Evolutionary conservation across 1,140 invertebrate species (phyloP).

Genomic region (Pachyrhynchus sulphureomaculatus): DNA sequence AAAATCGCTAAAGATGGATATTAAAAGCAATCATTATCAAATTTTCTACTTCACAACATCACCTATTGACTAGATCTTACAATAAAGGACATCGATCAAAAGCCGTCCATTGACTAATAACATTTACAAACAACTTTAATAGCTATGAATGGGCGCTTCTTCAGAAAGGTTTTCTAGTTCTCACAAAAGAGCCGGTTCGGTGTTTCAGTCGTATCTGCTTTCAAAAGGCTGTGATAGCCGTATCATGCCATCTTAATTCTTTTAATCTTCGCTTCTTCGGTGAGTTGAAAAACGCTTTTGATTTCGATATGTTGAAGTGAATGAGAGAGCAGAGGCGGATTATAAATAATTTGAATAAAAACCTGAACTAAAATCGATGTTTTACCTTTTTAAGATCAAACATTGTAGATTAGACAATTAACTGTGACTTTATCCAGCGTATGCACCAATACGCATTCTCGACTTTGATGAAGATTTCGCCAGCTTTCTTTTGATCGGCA

Average conservation of each 20-base stretch:
- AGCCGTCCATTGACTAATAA: slow-evolving; percentile 14
- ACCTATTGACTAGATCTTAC: slow-evolving; percentile 11
- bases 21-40: slow-evolving; percentile 16
- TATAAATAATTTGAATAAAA: no score
- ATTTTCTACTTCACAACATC: slow-evolving; percentile 22
- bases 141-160: slow-evolving; percentile 24
- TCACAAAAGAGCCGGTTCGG: slow-evolving; percentile 12
- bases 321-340: background rate
- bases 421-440: no score
- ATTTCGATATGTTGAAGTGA: slow-evolving; percentile 1
- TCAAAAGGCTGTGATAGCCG: slow-evolving; percentile 17
- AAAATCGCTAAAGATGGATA: no score
- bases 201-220: slow-evolving; percentile 22
- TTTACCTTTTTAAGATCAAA: no score
- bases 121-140: slow-evolving; percentile 27
- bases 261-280: slow-evolving; percentile 23
- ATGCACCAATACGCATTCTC: no score
- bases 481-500: no score
- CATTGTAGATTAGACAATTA: no score
- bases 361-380: no score
- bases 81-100: slow-evolving; percentile 12
- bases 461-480: no score
- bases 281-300: slow-evolving; percentile 26
- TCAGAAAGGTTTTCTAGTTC: slow-evolving; percentile 16
- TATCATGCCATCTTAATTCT: slow-evolving; percentile 27